Evolutionary conservation across 2,888 invertebrate genomes (phyloP).

Genomic region (Oxytorus armatus): DNA sequence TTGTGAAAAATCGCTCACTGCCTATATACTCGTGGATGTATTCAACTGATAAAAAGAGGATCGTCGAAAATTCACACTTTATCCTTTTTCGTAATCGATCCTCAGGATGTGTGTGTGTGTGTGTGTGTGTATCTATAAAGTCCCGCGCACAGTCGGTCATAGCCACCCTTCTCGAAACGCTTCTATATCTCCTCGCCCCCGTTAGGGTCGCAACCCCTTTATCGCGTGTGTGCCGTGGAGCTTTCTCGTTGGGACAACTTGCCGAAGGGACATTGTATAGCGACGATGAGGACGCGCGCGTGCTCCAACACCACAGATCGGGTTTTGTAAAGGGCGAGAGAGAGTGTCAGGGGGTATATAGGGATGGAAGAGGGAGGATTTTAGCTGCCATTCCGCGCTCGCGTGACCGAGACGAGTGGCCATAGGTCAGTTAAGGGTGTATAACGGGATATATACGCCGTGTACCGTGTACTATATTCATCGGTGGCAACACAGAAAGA

Average conservation of each 20-base stretch:
- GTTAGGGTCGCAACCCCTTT: conserved; percentile 67
- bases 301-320: conserved; percentile 17
- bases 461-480: conserved; percentile 36
- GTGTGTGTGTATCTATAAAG: background rate
- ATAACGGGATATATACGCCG: conserved; percentile 36
- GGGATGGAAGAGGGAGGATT: conserved; percentile 37
- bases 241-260: conserved; percentile 46
- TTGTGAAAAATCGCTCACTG: background rate
- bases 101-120: too few relatives aligned
- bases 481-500: conserved; percentile 26
- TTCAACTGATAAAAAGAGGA: background rate
- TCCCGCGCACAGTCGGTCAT: conserved; percentile 40
- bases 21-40: background rate
- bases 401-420: conserved; percentile 70
- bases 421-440: conserved; percentile 74
- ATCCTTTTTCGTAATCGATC: conserved; percentile 9
- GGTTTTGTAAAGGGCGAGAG: conserved; percentile 44
- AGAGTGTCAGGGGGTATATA: conserved; percentile 52
- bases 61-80: background rate
- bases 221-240: conserved; percentile 22
- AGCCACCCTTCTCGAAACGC: conserved; percentile 64
- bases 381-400: conserved; percentile 62
- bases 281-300: background rate
- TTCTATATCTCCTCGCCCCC: background rate
- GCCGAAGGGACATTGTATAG: conserved; percentile 46